Evolutionary conservation across 1,140 invertebrate species (phyloP), one percentile per base, ranked within the genome.

Genomic region (Drosophila setifemur): DNA sequence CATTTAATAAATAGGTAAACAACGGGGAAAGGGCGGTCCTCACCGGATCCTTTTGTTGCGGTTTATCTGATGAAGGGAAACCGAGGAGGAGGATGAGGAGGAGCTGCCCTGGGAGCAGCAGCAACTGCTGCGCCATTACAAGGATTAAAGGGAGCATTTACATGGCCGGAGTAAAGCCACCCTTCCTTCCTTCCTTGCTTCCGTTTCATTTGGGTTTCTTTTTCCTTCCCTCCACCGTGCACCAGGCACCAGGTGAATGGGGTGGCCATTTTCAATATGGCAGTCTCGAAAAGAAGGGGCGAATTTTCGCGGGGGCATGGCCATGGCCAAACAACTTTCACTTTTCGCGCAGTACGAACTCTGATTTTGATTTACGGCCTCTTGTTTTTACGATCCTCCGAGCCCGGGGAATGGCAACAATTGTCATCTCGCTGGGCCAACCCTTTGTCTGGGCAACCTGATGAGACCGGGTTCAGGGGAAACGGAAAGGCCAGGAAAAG

Each of bases 371-470:
- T 85, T 85, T 85, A 85, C 66, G 16, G 66, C 74, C 66, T 33
- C 23, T 33, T 28, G 19, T 67, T 70, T 83, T 86, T 86, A 85
- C 26, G 74, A 68, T 55, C 25, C 57, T 50, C 49, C 49, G 52
- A n/a, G n/a, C n/a, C 50, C 61, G 61, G 57, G 72, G 28, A 85
- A 86, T 85, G 37, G 81, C 81, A 86, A 86, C 81, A 85, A 85
- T 85, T 86, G 81, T 73, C 81, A 70, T 57, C 66, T 47, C 44
- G 35, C 57, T n/a, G n/a, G n/a, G 50, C 40, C 74, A 85, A 85
- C 81, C 81, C 81, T 85, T 85, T 81, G 81, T 86, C 33, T 40
- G 37, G n/a, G 44, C 78, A 82, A 85, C 81, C 75, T 85, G 81
- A 86, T 76, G 33, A 47, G 35, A 49, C 68, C 23, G 66, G 49